phyloP scores from a whole-genome alignment of 2,888 invertebrate species.

The Drosophila flavopinicola region DNA sequence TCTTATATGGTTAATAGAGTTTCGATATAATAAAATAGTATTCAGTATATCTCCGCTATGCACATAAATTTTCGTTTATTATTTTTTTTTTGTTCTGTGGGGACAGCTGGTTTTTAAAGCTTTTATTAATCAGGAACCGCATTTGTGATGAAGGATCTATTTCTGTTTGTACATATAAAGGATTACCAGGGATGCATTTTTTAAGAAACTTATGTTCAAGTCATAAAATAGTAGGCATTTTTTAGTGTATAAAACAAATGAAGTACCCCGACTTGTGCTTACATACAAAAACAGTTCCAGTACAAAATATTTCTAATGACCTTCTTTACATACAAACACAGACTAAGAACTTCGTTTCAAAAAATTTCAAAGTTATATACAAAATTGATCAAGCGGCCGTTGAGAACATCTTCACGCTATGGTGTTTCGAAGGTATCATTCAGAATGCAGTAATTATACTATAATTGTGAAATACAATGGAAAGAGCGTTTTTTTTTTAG shows the following conservation, averaged over 20 bases:
- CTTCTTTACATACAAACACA: not conserved
- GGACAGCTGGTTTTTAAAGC: no score
- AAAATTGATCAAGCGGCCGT: conserved; percentile 8
- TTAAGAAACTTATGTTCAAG: no score
- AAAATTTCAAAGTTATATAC: conserved; percentile 23
- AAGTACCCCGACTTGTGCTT: no score
- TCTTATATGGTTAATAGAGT: no score
- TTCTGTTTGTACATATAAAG: no score
- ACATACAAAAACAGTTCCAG: not conserved
- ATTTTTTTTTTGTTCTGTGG: not conserved
- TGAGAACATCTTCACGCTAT: conserved; percentile 1
- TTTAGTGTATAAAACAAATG: no score
- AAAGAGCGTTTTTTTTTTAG: no score
- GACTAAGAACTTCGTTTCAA: not conserved
- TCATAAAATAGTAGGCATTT: no score
- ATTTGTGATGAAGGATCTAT: no score
- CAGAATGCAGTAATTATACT: not conserved
- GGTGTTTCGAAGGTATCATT: not conserved
- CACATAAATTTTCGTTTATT: no score
- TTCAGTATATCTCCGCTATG: not conserved
- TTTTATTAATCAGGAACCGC: no score
- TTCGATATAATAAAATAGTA: not conserved
- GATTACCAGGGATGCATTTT: no score
- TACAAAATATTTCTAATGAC: not conserved
- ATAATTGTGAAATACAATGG: not conserved